Evolutionary conservation across 2,797 vertebrate genomes (phyloP).

Genomic region (Trachops cirrhosus): DNA sequence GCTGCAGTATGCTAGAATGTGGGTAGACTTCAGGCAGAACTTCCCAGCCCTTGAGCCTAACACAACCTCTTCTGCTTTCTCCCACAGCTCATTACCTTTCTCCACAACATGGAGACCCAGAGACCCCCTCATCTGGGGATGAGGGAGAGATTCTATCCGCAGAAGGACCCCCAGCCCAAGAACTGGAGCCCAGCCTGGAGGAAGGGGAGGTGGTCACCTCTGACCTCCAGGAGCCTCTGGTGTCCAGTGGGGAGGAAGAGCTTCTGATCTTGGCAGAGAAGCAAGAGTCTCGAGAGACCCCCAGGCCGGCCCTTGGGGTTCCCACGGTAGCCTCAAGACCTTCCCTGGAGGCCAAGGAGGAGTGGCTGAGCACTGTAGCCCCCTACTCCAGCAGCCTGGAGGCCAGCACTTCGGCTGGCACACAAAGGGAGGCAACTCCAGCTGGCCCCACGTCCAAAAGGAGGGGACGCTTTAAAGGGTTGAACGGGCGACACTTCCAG

Average conservation of each 20-base stretch:
- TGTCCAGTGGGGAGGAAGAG: conserved; percentile 65
- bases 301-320: not conserved
- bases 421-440: not conserved
- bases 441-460: fast-evolving
- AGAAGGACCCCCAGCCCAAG: conserved; percentile 44
- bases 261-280: not conserved
- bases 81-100: conserved; percentile 66
- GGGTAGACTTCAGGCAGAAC: not conserved
- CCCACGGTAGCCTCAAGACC: not conserved
- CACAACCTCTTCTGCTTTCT: not conserved
- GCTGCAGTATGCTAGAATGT: not conserved
- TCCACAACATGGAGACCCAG: conserved; percentile 56
- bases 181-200: not conserved
- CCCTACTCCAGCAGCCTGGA: not conserved
- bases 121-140: conserved; percentile 46
- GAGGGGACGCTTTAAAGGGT: conserved; percentile 59
- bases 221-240: conserved; percentile 52
- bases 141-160: conserved; percentile 66
- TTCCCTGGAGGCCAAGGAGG: not conserved
- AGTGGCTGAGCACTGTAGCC: not conserved
- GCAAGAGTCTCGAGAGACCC: not conserved
- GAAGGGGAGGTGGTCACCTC: not conserved
- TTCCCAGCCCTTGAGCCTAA: not conserved
- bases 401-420: fast-evolving
- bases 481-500: conserved; percentile 81